Percentiles rank a stretch among this genome's conserved stretches.
Conservation (phyloP, 2,113 vertebrate species). For the Malurus melanocephalus region DNA sequence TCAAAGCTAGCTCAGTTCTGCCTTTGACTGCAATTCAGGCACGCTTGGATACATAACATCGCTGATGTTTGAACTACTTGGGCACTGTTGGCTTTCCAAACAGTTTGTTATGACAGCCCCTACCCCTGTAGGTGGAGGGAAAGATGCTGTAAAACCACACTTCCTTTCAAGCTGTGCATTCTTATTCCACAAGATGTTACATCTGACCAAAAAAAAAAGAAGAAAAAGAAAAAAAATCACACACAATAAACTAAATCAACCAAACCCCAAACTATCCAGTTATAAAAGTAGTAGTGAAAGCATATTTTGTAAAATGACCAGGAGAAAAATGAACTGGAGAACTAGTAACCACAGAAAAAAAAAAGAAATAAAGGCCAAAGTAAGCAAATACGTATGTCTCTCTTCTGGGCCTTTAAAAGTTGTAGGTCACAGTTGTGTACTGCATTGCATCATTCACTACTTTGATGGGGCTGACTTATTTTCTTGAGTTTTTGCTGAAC, state of each 20-base stretch:
- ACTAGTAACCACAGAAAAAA: neutral
- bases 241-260: neutral
- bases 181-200: neutral
- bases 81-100: neutral
- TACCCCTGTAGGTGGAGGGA: neutral
- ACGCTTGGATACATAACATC: neutral
- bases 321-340: neutral
- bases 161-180: neutral
- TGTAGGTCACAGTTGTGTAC: neutral
- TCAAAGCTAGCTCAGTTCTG: neutral
- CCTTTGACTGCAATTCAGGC: conserved; percentile 3
- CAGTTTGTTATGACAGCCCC: neutral
- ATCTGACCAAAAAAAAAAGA: neutral
- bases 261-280: neutral
- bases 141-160: neutral
- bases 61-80: neutral
- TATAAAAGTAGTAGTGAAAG: neutral
- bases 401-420: neutral
- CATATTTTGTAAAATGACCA: neutral
- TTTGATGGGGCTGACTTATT: neutral
- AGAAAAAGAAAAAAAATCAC: neutral
- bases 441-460: fast-evolving
- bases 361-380: neutral
- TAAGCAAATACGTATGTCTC: neutral
- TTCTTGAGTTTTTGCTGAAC: neutral